Conservation (phyloP, 2,113 vertebrate genomes). For the Spea bombifrons region DNA sequence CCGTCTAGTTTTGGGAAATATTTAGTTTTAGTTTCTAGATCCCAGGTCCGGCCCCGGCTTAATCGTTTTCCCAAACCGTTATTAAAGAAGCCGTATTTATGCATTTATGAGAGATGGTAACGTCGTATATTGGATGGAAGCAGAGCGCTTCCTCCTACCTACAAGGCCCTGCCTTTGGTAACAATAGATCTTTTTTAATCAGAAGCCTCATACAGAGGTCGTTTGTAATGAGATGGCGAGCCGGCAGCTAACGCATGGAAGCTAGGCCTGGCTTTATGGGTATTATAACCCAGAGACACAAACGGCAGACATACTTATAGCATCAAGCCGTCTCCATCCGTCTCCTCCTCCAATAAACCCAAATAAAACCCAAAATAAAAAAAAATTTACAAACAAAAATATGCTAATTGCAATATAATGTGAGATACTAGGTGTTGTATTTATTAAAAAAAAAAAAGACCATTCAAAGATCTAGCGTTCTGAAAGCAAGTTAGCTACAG, state of each 20-base stretch:
- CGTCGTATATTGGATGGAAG: no score
- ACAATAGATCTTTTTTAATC: conserved; percentile 34
- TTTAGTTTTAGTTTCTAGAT: no score
- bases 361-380: no score
- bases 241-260: conserved; percentile 11
- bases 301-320: conserved; percentile 10
- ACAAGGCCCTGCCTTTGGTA: neutral
- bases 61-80: no score
- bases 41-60: no score
- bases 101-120: no score
- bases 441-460: no score
- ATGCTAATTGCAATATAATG: neutral
- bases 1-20: no score
- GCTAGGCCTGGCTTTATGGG: conserved; percentile 46
- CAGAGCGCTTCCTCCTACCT: no score
- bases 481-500: no score
- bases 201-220: conserved; percentile 43
- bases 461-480: no score
- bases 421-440: neutral
- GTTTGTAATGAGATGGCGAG: conserved; percentile 49
- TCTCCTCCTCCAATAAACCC: neutral
- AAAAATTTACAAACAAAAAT: conserved; percentile 27
- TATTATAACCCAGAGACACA: conserved; percentile 43
- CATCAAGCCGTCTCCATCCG: conserved; percentile 6
- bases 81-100: no score